Percentiles rank a stretch among this genome's conserved stretches.
phyloP scores from a whole-genome alignment of 2,113 vertebrate genomes.

The Otocyon megalotis region DNA sequence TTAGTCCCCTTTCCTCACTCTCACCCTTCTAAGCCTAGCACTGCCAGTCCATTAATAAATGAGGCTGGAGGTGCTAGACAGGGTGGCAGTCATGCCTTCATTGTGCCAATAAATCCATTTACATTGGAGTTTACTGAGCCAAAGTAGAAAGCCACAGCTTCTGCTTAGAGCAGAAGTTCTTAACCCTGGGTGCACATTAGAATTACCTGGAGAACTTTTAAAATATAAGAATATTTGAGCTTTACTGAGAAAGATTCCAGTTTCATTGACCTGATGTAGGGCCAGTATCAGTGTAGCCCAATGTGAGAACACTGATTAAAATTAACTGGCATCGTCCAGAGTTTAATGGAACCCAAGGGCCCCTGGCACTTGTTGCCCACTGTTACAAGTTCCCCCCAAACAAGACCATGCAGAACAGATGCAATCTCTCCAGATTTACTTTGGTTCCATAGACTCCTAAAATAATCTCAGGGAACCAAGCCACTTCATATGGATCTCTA shows the following conservation, averaged over 20 bases:
- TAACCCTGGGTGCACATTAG: background rate
- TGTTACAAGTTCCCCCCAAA: background rate
- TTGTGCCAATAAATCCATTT: background rate
- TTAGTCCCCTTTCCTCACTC: background rate
- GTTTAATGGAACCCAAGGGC: background rate
- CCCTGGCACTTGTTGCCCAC: background rate
- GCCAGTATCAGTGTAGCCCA: background rate
- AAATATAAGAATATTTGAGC: background rate
- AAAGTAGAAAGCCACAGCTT: background rate
- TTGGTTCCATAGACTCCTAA: background rate
- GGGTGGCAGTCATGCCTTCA: background rate
- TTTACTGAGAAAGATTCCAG: background rate
- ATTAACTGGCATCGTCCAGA: background rate
- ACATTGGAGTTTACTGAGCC: background rate
- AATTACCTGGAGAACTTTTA: background rate
- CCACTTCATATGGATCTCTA: background rate
- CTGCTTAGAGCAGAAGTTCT: background rate
- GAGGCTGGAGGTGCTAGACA: background rate
- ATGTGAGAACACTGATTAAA: background rate
- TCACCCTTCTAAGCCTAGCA: background rate
- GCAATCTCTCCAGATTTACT: background rate
- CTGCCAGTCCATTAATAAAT: background rate
- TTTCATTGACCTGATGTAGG: background rate
- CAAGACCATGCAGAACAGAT: background rate
- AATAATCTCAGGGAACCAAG: background rate